Conservation (phyloP, 2,888 invertebrate species). For the Tetragonisca angustula region DNA sequence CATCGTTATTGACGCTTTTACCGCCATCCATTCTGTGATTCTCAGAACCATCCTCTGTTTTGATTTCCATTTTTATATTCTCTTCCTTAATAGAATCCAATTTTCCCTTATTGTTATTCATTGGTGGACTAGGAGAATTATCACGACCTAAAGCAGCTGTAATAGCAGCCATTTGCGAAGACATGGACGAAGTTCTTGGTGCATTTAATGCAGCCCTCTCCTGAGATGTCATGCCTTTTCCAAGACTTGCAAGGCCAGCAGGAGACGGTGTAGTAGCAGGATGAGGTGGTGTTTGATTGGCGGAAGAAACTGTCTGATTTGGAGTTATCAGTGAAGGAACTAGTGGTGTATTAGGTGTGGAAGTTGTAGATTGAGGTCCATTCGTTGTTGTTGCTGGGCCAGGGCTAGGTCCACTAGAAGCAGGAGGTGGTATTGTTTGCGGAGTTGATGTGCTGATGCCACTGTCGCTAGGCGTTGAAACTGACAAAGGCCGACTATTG, state of each 20-base stretch:
- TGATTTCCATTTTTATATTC: slow-evolving; percentile 86
- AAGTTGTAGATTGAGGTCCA: slow-evolving; percentile 83
- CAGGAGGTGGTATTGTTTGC: slow-evolving; percentile 82
- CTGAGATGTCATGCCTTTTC: slow-evolving; percentile 86
- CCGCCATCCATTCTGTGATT: slow-evolving; percentile 87
- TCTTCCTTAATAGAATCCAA: slow-evolving; percentile 88
- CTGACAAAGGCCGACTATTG: slow-evolving; percentile 82
- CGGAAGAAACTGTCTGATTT: slow-evolving; percentile 87
- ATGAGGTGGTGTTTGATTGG: slow-evolving; percentile 85
- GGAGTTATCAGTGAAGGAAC: slow-evolving; percentile 86
- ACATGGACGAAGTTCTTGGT: slow-evolving; percentile 85
- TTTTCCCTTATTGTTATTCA: slow-evolving; percentile 87
- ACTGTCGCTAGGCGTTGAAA: slow-evolving; percentile 79
- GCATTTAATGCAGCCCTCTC: slow-evolving; percentile 85
- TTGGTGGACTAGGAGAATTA: slow-evolving; percentile 87
- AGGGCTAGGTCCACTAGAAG: slow-evolving; percentile 81
- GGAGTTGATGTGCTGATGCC: slow-evolving; percentile 85
- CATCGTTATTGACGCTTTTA: slow-evolving; percentile 86
- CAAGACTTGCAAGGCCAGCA: slow-evolving; percentile 83
- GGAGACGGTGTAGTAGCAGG: slow-evolving; percentile 82
- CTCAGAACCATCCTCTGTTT: slow-evolving; percentile 87
- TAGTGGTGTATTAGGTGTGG: slow-evolving; percentile 81
- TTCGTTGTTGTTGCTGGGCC: slow-evolving; percentile 80
- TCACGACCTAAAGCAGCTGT: slow-evolving; percentile 89
- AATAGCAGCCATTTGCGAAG: slow-evolving; percentile 90